Conservation (phyloP, 2,888 invertebrate species). For the Cephus pulcher region DNA sequence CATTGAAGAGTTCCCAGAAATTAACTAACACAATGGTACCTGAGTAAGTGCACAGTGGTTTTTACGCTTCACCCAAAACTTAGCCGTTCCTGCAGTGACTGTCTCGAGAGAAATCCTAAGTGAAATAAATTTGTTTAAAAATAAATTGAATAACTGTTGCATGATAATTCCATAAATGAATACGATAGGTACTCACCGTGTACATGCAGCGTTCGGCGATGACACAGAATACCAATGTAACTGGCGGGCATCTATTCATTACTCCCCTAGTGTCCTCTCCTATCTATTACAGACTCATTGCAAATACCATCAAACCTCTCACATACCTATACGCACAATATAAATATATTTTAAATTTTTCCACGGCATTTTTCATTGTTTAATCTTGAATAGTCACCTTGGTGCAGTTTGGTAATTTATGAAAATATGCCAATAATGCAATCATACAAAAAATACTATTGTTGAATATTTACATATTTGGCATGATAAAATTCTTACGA, state of each 20-base stretch:
- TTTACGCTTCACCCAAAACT: background rate
- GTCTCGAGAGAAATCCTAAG: background rate
- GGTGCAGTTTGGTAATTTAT: background rate
- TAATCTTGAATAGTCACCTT: background rate
- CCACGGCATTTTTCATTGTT: background rate
- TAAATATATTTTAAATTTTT: background rate
- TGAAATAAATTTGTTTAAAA: background rate
- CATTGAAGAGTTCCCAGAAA: background rate
- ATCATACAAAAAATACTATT: background rate
- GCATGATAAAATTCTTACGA: background rate
- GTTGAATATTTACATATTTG: background rate
- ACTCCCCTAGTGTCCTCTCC: slow-evolving; percentile 64
- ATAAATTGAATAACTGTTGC: background rate
- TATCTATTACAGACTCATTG: slow-evolving; percentile 63
- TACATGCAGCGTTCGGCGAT: slow-evolving; percentile 52
- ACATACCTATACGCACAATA: background rate
- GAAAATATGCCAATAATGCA: background rate
- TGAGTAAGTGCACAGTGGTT: background rate
- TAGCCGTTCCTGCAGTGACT: background rate
- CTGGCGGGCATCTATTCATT: slow-evolving; percentile 61
- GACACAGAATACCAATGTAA: slow-evolving; percentile 61
- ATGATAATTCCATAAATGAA: background rate
- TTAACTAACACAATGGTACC: background rate
- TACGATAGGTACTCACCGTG: slow-evolving; percentile 45
- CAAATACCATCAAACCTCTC: slow-evolving; percentile 36